phyloP scores from a whole-genome alignment of 2,888 invertebrate species.

The Cordilura impudica region DNA sequence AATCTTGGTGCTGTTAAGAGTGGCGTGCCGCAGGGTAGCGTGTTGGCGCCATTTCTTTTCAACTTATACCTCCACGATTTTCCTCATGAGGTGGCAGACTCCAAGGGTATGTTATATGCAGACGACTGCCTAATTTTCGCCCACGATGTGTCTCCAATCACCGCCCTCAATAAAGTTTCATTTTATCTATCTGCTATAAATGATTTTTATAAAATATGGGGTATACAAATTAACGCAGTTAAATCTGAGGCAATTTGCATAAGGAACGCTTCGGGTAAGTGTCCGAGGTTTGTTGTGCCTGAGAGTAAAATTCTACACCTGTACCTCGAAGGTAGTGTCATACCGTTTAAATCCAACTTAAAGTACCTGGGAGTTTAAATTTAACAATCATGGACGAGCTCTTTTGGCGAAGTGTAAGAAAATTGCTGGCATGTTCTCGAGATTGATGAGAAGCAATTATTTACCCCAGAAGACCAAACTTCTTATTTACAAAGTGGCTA shows the following conservation, averaged over 20 bases:
- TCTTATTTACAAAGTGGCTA: no score
- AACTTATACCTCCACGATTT: neutral
- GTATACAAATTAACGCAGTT: neutral
- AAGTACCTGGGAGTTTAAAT: no score
- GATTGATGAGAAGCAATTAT: no score
- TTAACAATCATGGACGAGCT: no score
- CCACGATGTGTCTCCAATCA: neutral
- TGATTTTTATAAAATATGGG: constrained; percentile 5
- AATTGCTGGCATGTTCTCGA: no score
- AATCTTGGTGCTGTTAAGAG: neutral
- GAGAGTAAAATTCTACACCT: no score
- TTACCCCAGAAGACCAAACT: no score
- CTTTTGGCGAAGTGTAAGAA: no score
- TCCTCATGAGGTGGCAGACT: neutral
- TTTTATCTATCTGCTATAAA: neutral
- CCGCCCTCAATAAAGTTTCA: neutral
- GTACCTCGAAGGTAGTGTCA: no score
- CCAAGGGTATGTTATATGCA: neutral
- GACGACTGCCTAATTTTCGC: constrained; percentile 1
- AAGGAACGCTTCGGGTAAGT: neutral
- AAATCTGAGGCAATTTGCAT: neutral
- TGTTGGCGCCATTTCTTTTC: neutral
- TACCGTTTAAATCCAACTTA: no score
- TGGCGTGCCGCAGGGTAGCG: constrained; percentile 9
- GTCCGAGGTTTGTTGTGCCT: neutral